These are phyloP conservation scores for Enteromius argenteus DNA, from an alignment of 2,797 vertebrate species.

Conservation along the genomic window DNA sequence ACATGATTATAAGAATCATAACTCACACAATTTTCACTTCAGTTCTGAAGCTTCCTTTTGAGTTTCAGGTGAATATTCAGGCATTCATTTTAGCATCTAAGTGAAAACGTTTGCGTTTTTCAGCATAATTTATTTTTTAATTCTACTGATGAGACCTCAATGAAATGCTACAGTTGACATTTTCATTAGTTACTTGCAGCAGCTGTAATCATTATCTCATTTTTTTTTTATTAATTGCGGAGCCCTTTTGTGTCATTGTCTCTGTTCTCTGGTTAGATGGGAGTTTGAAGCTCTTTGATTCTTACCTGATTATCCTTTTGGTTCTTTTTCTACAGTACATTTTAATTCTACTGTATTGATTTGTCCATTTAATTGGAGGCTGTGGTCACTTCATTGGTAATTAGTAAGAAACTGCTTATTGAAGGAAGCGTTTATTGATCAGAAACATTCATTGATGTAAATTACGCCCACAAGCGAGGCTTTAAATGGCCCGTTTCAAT, in stretches of 20 bases:
- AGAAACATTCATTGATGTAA: slow-evolving; percentile 41
- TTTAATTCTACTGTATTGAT: slow-evolving; percentile 34
- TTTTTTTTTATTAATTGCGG: neutral
- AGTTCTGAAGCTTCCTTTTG: neutral
- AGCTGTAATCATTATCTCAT: neutral
- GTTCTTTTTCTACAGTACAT: slow-evolving; percentile 18
- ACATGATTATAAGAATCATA: neutral
- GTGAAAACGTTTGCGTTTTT: too few relatives aligned
- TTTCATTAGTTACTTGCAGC: slow-evolving; percentile 10
- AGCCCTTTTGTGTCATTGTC: neutral
- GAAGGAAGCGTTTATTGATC: slow-evolving; percentile 32
- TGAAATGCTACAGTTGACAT: neutral
- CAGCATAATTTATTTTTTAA: too few relatives aligned
- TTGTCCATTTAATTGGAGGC: slow-evolving; percentile 29
- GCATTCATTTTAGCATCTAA: neutral
- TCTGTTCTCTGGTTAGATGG: slow-evolving; percentile 1
- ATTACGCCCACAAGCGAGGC: slow-evolving; percentile 3
- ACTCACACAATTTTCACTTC: neutral
- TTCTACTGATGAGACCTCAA: neutral
- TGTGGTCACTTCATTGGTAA: slow-evolving; percentile 36
- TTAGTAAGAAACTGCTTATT: slow-evolving; percentile 30
- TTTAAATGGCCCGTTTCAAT: slow-evolving; percentile 34
- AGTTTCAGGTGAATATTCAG: neutral
- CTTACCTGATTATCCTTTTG: slow-evolving; percentile 17
- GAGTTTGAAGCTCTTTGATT: slow-evolving; percentile 8